Base-by-base conservation (phyloP, 2,113 vertebrate genomes). In the Gallinago jamesoni region DNA sequence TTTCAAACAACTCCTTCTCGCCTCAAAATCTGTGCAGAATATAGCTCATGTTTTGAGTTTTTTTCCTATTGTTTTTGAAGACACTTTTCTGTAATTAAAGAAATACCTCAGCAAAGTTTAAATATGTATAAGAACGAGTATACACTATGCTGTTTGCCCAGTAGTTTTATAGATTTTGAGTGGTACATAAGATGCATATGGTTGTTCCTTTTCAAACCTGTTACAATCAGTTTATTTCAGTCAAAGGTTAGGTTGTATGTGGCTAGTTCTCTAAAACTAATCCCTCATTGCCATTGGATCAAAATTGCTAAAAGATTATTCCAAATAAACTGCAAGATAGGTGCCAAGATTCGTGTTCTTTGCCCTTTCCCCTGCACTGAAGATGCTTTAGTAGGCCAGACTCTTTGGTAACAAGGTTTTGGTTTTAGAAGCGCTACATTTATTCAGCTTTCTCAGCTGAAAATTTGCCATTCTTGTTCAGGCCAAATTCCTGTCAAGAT, bases 21-120 rank as follows among this genome's bases (percentile, higher is more conserved):
- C 47, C 57, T 6, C 2, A 35, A 90, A 55, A 52, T 67, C 25
- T 83, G 70, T 86, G 77, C 89, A 90, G 72, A 90, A 69, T 90
- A 73, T 63, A 69, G 90, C 48, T 88, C 70, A 30, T 66, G 28
- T 84, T 95, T 94, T 91, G 89, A 91, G 67, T 3, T 68, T 79
- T 94, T 88, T 95, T 50, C 72, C 81, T 84, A 15, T 76, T 84
- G 66, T 83, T 96, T 94, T 85, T 62, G 66, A 84, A 83, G 69
- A 96, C 83, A 57, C 72, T 95, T 91, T 94, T 96, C 94, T 85
- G 93, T 94, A 93, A 91, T 91, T 94, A 85, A 95, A 91, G 59
- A 96, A 97, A 97, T 97, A 97, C 97, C 97, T 98, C 97, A 97
- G 84, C 94, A 91, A 97, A 94, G 53, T 87, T 96, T 88, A 91